Evolutionary conservation across 2,113 vertebrate species (phyloP), one percentile per base, ranked within the genome.

Genomic region (Python bivittatus): DNA sequence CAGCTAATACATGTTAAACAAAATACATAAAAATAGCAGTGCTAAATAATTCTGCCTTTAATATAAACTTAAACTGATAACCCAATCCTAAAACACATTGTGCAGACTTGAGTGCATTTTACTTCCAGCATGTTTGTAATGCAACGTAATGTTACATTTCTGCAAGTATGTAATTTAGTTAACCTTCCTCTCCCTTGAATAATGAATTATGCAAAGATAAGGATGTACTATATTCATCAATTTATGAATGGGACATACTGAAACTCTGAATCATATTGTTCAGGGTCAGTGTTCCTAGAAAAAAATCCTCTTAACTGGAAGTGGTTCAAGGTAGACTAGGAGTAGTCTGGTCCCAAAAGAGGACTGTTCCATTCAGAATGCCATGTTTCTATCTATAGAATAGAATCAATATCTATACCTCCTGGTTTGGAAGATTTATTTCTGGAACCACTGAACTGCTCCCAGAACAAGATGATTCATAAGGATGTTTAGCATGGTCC

Each of bases 1-100:
- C 98, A 53, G 99, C 99, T 99, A 57, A 38, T 27, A 87, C 86
- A 95, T 1, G 92, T 93, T 84, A 88, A 60, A 90, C 86, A 20
- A 72, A 84, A 0, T 0, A 2, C 2, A 88, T 8, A 53, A 0
- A 53, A 84, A 91, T 5, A 86, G 25, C 2, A 38, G 2, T 1
- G 0, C 68, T 1, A 4, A 93, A 4, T 64, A 92, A 3, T 91
- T 64, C 4, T 25, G 10, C 33, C 11, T 38, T 33, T 8, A 87
- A 29, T 0, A 44, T 60, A 27, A 56, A 8, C 5, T 60, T 61
- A 53, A 87, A 20, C 87, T 58, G 6, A 86, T 33, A n/a, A 0
- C 60, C 57, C 58, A 61, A 89, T 93, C 84, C 56, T 64, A 68
- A 42, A 56, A 57, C 8, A 57, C 33, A 88, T 57, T 57, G 15